Evolutionary conservation across 2,888 invertebrate species (phyloP).

Genomic region (Caenorhabditis sp.): DNA sequence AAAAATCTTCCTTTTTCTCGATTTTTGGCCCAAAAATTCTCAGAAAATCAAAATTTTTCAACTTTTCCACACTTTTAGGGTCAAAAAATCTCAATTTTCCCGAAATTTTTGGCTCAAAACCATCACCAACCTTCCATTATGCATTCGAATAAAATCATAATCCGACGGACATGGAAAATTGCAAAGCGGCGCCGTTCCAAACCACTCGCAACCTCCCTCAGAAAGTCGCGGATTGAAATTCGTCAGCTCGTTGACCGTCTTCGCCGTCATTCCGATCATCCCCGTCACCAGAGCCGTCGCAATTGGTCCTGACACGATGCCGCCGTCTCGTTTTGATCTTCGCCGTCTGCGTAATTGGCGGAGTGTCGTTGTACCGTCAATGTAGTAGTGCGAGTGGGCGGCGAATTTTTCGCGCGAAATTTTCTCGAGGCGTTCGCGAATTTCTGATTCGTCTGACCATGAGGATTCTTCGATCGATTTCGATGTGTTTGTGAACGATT

Average conservation of each 20-base stretch:
- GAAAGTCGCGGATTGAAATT: conserved; percentile 54
- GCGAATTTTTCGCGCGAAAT: conserved; percentile 49
- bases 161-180: conserved; percentile 66
- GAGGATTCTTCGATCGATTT: conserved; percentile 31
- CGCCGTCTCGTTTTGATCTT: conserved; percentile 50
- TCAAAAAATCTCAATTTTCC: neutral
- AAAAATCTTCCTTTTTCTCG: too few species aligned
- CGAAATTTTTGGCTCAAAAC: neutral
- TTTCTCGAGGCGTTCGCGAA: conserved; percentile 38
- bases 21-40: too few species aligned
- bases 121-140: conserved; percentile 53
- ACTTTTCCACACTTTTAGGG: too few species aligned
- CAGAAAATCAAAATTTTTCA: too few species aligned
- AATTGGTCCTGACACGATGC: conserved; percentile 58
- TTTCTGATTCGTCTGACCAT: conserved; percentile 51
- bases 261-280: conserved; percentile 67
- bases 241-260: conserved; percentile 58
- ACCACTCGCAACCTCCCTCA: conserved; percentile 63
- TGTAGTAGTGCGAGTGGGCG: conserved; percentile 43
- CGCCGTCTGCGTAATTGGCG: too few species aligned
- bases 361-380: neutral
- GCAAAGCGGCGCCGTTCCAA: conserved; percentile 66
- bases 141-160: conserved; percentile 61
- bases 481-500: neutral
- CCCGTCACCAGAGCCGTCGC: conserved; percentile 65